Conservation (phyloP, 2,113 vertebrate species). For the Gobius niger region DNA sequence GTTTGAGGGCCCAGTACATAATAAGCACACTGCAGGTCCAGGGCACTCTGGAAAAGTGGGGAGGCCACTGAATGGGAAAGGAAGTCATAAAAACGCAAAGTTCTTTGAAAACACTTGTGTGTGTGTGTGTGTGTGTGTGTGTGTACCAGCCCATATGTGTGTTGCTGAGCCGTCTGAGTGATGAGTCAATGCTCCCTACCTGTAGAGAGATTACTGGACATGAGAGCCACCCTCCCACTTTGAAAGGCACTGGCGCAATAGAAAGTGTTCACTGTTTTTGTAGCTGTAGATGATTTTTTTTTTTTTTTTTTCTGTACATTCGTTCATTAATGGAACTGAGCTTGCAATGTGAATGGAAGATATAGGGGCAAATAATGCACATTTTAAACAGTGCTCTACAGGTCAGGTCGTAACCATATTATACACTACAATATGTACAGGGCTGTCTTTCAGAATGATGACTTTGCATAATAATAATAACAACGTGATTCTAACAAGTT, state of each 20-base stretch:
- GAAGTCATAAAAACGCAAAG: constrained; percentile 81
- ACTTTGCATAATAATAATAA: too few relatives aligned
- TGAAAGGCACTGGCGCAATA: constrained; percentile 2
- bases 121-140: constrained; percentile 53
- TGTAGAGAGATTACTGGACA: constrained; percentile 17
- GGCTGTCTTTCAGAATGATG: too few relatives aligned
- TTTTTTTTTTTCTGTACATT: neutral
- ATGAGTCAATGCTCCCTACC: constrained; percentile 39
- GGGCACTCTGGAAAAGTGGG: constrained; percentile 74
- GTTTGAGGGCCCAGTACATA: constrained; percentile 72
- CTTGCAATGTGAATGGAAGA: constrained; percentile 5
- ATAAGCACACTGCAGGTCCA: constrained; percentile 72
- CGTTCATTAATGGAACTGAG: neutral
- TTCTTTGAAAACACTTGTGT: constrained; percentile 73
- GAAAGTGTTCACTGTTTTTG: neutral
- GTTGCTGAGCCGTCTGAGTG: constrained; percentile 30
- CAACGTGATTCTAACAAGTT: too few relatives aligned
- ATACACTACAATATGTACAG: too few relatives aligned
- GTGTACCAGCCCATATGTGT: constrained; percentile 32
- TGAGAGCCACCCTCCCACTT: neutral
- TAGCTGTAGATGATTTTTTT: constrained; percentile 1
- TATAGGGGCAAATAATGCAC: too few relatives aligned
- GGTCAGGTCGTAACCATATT: too few relatives aligned
- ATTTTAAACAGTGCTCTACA: too few relatives aligned
- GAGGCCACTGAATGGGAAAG: constrained; percentile 76